phyloP scores from a whole-genome alignment of 2,797 vertebrate genomes.

The Knipowitschia caucasica region DNA sequence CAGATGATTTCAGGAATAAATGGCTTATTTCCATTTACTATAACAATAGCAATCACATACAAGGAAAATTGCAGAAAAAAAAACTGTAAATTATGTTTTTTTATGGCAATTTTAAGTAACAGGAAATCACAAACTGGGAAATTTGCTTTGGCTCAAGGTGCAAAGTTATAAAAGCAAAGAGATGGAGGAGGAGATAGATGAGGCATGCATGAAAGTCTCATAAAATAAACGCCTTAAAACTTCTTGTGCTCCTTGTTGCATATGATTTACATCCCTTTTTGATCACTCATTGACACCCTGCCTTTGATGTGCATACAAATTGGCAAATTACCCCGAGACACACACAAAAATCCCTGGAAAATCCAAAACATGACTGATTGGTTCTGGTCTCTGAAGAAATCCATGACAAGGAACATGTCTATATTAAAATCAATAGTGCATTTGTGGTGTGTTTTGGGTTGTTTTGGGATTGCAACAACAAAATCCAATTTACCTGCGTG shows the following conservation, averaged over 20 bases:
- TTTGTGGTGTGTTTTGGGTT: constrained; percentile 11
- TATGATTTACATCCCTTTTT: not conserved
- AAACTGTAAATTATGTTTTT: too few relatives aligned
- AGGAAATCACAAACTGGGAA: too few relatives aligned
- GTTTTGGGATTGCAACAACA: constrained; percentile 6
- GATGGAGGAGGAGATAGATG: too few relatives aligned
- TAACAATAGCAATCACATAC: too few relatives aligned
- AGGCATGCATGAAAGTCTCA: too few relatives aligned
- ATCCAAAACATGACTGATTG: constrained; percentile 38
- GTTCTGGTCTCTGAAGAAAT: constrained; percentile 31
- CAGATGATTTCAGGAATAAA: too few relatives aligned
- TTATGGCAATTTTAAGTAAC: too few relatives aligned
- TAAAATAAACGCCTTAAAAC: not conserved
- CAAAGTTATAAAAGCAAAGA: too few relatives aligned
- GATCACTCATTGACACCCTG: constrained; percentile 20
- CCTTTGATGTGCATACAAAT: constrained; percentile 5
- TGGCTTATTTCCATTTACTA: too few relatives aligned
- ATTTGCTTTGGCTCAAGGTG: too few relatives aligned
- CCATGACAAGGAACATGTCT: constrained; percentile 18
- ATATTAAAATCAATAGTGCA: constrained; percentile 16
- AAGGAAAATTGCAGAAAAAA: too few relatives aligned
- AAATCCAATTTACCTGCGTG: constrained; percentile 21
- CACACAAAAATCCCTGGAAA: constrained; percentile 32
- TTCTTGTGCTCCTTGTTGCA: not conserved
- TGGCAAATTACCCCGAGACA: constrained; percentile 39